Conservation (phyloP, 1,140 invertebrate species). For the Bradysia coprophila region DNA sequence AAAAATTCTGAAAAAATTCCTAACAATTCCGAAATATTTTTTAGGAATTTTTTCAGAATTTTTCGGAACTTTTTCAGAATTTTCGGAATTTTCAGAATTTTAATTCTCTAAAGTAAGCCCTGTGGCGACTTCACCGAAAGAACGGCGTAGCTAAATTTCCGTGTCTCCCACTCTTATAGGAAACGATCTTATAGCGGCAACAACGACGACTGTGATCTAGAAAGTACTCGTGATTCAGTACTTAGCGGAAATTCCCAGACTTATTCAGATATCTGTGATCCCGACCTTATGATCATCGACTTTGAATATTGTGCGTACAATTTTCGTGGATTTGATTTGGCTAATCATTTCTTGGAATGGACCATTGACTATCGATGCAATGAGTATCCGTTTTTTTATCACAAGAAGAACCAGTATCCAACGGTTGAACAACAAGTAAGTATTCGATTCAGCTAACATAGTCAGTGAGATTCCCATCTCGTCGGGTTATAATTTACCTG, state of each 20-base stretch:
- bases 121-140: too few species aligned
- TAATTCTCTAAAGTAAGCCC: too few species aligned
- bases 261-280: conserved; percentile 27
- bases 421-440: conserved; percentile 63
- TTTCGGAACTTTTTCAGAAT: too few species aligned
- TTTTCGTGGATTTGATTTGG: conserved; percentile 85
- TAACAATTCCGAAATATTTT: too few species aligned
- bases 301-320: conserved; percentile 92
- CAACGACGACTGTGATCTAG: background rate
- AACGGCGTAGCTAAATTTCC: too few species aligned
- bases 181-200: background rate
- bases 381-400: conserved; percentile 59
- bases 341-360: conserved; percentile 95
- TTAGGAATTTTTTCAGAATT: too few species aligned
- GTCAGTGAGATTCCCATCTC: too few species aligned
- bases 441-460: too few species aligned
- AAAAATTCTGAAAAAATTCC: too few species aligned
- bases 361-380: conserved; percentile 71
- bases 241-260: conserved; percentile 15
- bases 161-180: too few species aligned
- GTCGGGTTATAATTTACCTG: too few species aligned
- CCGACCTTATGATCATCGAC: conserved; percentile 66
- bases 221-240: conserved; percentile 8
- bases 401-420: conserved; percentile 46
- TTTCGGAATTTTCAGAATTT: too few species aligned